Percentiles rank a stretch among this genome's conserved stretches.
Conservation (phyloP, 2,113 vertebrate species). For the Motacilla tschutschensis region DNA sequence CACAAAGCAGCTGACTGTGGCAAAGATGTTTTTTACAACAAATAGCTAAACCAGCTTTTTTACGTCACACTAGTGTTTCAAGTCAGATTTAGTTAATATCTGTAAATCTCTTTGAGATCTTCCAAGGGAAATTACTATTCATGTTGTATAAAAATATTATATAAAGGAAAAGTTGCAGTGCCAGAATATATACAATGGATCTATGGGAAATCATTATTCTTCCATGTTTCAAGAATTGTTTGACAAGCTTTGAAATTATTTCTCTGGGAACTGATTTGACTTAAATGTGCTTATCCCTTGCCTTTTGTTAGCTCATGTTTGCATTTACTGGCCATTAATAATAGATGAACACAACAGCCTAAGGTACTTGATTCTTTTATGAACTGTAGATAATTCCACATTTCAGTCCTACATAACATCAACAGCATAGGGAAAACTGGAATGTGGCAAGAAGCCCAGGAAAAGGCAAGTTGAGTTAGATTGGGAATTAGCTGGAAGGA, state of each 20-base stretch:
- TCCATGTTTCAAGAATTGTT: constrained; percentile 54
- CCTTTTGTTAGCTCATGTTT: constrained; percentile 52
- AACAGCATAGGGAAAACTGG: constrained; percentile 40
- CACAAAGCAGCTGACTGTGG: not conserved
- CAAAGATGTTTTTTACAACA: not conserved
- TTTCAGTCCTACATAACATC: constrained; percentile 59
- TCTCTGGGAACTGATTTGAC: constrained; percentile 53
- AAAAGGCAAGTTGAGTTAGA: constrained; percentile 22
- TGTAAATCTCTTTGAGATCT: constrained; percentile 15
- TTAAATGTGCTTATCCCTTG: constrained; percentile 65
- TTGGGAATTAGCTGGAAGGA: constrained; percentile 40
- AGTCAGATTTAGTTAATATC: constrained; percentile 1
- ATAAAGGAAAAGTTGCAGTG: constrained; percentile 35
- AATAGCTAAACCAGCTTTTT: not conserved
- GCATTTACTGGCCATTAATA: constrained; percentile 56
- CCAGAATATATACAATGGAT: constrained; percentile 48
- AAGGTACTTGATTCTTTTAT: constrained; percentile 53
- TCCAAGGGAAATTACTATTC: constrained; percentile 19
- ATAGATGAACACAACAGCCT: constrained; percentile 43
- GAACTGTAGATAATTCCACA: constrained; percentile 55
- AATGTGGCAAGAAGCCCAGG: constrained; percentile 59
- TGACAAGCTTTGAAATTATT: constrained; percentile 66
- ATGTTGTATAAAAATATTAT: constrained; percentile 16
- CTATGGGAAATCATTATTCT: constrained; percentile 65
- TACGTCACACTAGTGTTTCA: not conserved